These are phyloP conservation scores for Eurytoma californica DNA, from an alignment of 2,888 invertebrate species.

Conservation along the genomic window DNA sequence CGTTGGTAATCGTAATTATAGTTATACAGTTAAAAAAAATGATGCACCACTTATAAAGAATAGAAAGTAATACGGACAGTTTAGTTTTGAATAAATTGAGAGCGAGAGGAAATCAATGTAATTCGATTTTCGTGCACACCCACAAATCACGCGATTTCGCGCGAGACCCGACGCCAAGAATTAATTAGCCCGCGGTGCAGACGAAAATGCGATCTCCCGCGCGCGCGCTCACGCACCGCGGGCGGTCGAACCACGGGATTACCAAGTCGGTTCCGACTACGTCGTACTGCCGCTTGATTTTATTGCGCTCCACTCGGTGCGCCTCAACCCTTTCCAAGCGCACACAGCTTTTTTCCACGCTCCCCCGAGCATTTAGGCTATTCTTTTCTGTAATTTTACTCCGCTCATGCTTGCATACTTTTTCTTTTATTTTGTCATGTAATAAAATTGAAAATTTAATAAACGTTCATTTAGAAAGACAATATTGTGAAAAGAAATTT, in stretches of 20 bases:
- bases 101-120: conserved; percentile 31
- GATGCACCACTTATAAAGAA: too few relatives aligned
- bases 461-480: too few relatives aligned
- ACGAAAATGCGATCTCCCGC: conserved; percentile 68
- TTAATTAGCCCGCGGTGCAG: conserved; percentile 66
- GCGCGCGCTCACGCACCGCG: conserved; percentile 34
- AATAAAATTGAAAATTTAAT: too few relatives aligned
- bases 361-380: too few relatives aligned
- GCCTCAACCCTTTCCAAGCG: conserved; percentile 18
- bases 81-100: too few relatives aligned
- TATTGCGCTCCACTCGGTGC: conserved; percentile 27
- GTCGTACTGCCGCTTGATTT: conserved; percentile 27
- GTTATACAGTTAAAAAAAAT: too few relatives aligned
- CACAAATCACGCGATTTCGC: conserved; percentile 48
- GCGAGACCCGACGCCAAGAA: conserved; percentile 64
- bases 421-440: too few relatives aligned
- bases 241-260: conserved; percentile 4
- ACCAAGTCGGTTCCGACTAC: background rate
- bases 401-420: too few relatives aligned
- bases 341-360: conserved; percentile 3
- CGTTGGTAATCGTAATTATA: too few relatives aligned
- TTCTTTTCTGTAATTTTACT: too few relatives aligned
- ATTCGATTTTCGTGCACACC: background rate
- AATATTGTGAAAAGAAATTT: too few relatives aligned
- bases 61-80: background rate